Evolutionary conservation across 2,113 vertebrate species (phyloP).

Genomic region (Hippocampus guttulatus): DNA sequence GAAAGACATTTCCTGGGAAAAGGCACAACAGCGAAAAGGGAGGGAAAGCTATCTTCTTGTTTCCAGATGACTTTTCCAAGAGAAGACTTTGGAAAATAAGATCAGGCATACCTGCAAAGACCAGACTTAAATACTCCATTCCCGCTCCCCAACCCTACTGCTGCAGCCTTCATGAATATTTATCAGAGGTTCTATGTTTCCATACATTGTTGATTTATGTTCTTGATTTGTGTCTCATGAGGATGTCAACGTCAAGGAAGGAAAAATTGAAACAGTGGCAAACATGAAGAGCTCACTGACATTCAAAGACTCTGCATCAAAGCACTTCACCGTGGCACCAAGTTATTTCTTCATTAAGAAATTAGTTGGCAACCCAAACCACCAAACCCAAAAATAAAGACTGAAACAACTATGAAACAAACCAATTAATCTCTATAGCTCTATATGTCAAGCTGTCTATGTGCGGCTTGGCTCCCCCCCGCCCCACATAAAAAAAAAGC

Average conservation of each 20-base stretch:
- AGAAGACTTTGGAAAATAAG: neutral
- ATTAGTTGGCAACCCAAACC: neutral
- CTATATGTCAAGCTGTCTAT: no score
- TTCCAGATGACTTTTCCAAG: neutral
- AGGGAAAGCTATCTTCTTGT: neutral
- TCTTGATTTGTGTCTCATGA: neutral
- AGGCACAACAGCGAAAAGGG: neutral
- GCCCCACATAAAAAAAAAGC: no score
- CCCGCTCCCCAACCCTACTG: neutral
- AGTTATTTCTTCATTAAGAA: no score
- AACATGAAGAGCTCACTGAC: neutral
- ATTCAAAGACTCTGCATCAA: neutral
- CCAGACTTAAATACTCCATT: no score
- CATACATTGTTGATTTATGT: conserved; percentile 18
- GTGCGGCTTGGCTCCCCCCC: no score
- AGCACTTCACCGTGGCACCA: no score
- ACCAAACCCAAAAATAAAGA: neutral
- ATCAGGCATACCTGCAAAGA: neutral
- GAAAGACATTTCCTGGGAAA: neutral
- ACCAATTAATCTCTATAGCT: no score
- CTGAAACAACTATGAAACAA: no score
- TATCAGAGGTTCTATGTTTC: conserved; percentile 24
- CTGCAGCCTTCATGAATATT: conserved; percentile 26
- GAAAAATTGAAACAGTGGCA: neutral
- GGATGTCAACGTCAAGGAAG: neutral